Evolutionary conservation across 2,113 vertebrate genomes (phyloP), one percentile per base, ranked within the genome.

Genomic region (Hippolais icterina): DNA sequence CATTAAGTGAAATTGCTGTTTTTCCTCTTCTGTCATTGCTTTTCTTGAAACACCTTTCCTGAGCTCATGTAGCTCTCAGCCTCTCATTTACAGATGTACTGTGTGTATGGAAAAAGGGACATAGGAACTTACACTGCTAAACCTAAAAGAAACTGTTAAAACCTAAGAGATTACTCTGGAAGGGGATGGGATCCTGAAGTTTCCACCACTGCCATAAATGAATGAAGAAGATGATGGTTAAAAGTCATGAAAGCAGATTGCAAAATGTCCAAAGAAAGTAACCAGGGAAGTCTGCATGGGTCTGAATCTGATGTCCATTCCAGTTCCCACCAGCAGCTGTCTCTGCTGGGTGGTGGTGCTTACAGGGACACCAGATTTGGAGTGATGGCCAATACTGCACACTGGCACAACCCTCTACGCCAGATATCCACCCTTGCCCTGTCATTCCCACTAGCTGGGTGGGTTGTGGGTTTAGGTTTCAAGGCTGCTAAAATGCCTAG

Each of bases 211-310:
- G 9, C 54, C 25, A 29, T 77, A 74, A 87, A 24, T 27, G 4
- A 12, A 28, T 75, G 77, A 33, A 89, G 29, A 88, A 88, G 10
- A 33, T 69, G 12, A 33, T 64, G 42, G 37, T 86, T 78, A 16
- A 27, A 57, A 44, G 15, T 81, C 6, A 0, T 35, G 31, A 65
- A 77, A 86, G 18, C 37, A 83, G 47, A 66, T 50, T 33, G 33
- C 33, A 85, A 23, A 83, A 29, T 23, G n/a, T 71, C 47, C 61
- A 31, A 47, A 74, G 25, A 63, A 82, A 68, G 33, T 50, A 75
- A 47, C 23, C 13, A 28, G 35, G 60, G 11, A 18, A 31, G 15
- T 56, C 15, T 69, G 0, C 0, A 0, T 39, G n/a, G 24, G 31
- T 74, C 31, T 70, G 46, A 52, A 72, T 46, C 42, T 79, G 52